These are phyloP conservation scores for Dermochelys coriacea DNA, from an alignment of 2,797 vertebrate genomes.

Conservation along the genomic window DNA sequence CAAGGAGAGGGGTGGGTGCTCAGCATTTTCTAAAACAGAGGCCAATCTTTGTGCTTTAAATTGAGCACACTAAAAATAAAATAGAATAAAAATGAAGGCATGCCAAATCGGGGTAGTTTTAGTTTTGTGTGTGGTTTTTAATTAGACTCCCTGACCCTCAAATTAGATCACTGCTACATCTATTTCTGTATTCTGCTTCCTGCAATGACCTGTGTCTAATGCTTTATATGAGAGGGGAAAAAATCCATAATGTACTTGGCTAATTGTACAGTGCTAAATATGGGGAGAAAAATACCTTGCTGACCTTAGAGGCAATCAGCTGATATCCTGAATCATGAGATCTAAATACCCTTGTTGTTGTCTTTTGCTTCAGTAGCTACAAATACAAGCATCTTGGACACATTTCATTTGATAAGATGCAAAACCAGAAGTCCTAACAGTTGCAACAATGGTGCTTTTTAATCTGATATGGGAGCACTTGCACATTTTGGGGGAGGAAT, in stretches of 20 bases:
- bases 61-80: neutral
- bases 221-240: neutral
- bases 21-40: neutral
- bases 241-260: neutral
- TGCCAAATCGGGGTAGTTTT: neutral
- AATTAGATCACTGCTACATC: neutral
- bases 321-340: fast-evolving
- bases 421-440: neutral
- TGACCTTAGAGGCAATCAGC: neutral
- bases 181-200: neutral
- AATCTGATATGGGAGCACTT: neutral
- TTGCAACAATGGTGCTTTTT: neutral
- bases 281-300: neutral
- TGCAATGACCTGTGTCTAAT: neutral
- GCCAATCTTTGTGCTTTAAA: neutral
- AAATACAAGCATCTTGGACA: neutral
- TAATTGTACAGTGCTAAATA: neutral
- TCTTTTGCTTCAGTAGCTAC: conserved; percentile 2
- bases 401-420: neutral
- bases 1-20: neutral
- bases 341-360: neutral
- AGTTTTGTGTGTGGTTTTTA: neutral
- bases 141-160: neutral
- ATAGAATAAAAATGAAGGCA: neutral
- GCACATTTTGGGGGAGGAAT: neutral